Base-by-base conservation (phyloP, 1,140 invertebrate species). In the Agrypnia vestita region DNA sequence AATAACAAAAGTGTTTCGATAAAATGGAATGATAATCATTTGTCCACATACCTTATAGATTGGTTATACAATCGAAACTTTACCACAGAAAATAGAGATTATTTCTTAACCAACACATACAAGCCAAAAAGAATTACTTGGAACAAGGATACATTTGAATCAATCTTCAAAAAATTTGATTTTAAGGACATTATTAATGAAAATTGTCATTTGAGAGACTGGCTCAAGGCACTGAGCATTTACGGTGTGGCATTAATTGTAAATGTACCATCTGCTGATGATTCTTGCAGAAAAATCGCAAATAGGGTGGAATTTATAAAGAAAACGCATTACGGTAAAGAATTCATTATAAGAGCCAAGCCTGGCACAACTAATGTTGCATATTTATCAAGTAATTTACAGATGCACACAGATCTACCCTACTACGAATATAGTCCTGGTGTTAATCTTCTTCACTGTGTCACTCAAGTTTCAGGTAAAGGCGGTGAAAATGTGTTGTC, bases 341-440 rank as follows among this genome's bases (percentile, higher is more conserved):
- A 93, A 82, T 95, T 93, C 83, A 86, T 90, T 13, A 93, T 94
- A 0, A 90, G 91, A 85, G 89, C 91, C 55, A 93, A 94, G 76
- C 86, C 88, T 7, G 91, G 91, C 44, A 92, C 94, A 6, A 93
- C 90, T 81, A 95, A 95, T 84, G 91, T 94, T 3, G 94, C 94
- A 10, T 95, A 95, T 81, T 87, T 93, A 13, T 91, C 91, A 1
- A 89, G 89, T 75, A 89, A 91, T 51, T 87, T 95, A 73, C 93
- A 93, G 80, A 86, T 94, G 73, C 93, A 94, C 84, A 92, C 91
- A 6, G 93, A 94, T 85, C 87, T 94, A 71, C 94, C 94, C 3
- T 95, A 94, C 84, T 94, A 94, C 84, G 91, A 93, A 83, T 94
- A 94, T 84, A 92, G 91, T 78, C 94, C 94, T 0, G 93, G 93